These are phyloP conservation scores for Apotomis capreana DNA, from an alignment of 2,888 invertebrate genomes.

Conservation along the genomic window DNA sequence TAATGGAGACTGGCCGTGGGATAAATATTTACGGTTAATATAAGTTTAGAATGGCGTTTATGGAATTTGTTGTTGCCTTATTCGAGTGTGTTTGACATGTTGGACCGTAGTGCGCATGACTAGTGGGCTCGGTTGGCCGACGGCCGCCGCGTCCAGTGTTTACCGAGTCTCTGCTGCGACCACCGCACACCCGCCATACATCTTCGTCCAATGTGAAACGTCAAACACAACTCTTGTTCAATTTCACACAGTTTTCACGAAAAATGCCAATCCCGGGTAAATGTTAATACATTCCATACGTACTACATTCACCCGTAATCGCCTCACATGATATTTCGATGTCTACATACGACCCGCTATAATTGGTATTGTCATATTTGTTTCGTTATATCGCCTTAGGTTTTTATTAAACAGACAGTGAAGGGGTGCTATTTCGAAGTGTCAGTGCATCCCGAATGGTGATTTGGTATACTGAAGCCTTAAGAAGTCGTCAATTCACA, in stretches of 20 bases:
- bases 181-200: constrained; percentile 77
- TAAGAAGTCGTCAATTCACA: constrained; percentile 15
- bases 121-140: constrained; percentile 38
- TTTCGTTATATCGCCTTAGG: constrained; percentile 23
- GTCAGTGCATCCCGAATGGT: not conserved
- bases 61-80: constrained; percentile 50
- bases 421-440: constrained; percentile 15
- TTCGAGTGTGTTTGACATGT: constrained; percentile 57
- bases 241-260: constrained; percentile 53
- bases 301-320: constrained; percentile 5
- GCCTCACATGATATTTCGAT: constrained; percentile 2
- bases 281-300: constrained; percentile 40
- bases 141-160: constrained; percentile 50
- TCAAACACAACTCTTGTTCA: constrained; percentile 72
- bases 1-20: constrained; percentile 86
- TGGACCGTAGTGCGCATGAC: constrained; percentile 34
- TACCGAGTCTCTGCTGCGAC: constrained; percentile 54
- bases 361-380: constrained; percentile 36
- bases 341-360: constrained; percentile 18
- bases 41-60: constrained; percentile 67
- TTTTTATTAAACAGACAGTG: constrained; percentile 16
- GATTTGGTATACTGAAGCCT: not conserved
- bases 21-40: constrained; percentile 85
- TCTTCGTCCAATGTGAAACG: constrained; percentile 79
- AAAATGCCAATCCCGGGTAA: constrained; percentile 45